Evolutionary conservation across 1,140 invertebrate species (phyloP).

Genomic region (Anastrepha ludens): DNA sequence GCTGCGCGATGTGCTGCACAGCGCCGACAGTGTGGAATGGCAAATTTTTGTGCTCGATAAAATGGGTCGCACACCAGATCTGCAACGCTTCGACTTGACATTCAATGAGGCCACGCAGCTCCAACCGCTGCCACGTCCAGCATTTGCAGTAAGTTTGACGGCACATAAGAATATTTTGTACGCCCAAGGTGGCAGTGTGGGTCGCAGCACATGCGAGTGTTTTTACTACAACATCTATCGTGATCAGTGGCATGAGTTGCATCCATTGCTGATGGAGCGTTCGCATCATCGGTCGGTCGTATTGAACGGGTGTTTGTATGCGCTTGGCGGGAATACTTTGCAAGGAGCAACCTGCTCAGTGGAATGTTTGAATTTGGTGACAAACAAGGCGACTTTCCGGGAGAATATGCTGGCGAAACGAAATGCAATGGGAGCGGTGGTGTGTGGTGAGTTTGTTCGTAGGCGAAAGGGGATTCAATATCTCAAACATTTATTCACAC

Average conservation of each 20-base stretch:
- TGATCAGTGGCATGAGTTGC: constrained; percentile 57
- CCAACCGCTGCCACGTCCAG: constrained; percentile 54
- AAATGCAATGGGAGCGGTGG: constrained; percentile 58
- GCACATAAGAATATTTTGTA: constrained; percentile 57
- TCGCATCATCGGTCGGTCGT: constrained; percentile 58
- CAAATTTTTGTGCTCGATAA: constrained; percentile 60
- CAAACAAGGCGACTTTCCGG: constrained; percentile 46
- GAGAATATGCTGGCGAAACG: constrained; percentile 56
- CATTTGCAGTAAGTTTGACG: constrained; percentile 58
- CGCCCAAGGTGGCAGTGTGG: constrained; percentile 57
- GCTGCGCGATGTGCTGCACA: constrained; percentile 53
- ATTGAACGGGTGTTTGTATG: constrained; percentile 56
- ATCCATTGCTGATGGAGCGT: constrained; percentile 49
- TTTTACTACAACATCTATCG: constrained; percentile 60
- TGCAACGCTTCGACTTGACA: constrained; percentile 53
- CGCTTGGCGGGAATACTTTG: constrained; percentile 57
- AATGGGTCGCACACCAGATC: constrained; percentile 57
- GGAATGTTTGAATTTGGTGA: constrained; percentile 58
- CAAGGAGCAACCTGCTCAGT: constrained; percentile 53
- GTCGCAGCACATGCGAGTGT: constrained; percentile 48
- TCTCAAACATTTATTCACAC: background rate
- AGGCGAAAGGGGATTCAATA: background rate
- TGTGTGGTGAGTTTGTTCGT: constrained; percentile 44
- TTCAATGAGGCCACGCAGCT: constrained; percentile 46
- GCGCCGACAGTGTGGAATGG: constrained; percentile 55